These are phyloP conservation scores for Aphidius ervi DNA, from an alignment of 1,140 invertebrate species.

Conservation along the genomic window DNA sequence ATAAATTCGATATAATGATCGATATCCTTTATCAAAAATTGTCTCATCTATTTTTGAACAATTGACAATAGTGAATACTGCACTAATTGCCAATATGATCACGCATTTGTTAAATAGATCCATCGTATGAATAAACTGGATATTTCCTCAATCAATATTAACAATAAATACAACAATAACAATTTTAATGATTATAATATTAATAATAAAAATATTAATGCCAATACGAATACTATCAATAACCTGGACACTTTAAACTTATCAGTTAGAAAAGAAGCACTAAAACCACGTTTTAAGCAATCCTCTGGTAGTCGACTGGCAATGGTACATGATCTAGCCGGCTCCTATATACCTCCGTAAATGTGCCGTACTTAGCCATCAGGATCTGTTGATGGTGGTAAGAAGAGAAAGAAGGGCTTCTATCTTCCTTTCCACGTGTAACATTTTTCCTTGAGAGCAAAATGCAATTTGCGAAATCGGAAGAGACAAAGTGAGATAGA, in stretches of 20 bases:
- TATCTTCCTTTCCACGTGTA: slow-evolving; percentile 17
- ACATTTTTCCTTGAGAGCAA: not conserved
- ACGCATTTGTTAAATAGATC: slow-evolving; percentile 37
- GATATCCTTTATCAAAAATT: slow-evolving; percentile 45
- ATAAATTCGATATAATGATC: slow-evolving; percentile 44
- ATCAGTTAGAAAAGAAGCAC: not conserved
- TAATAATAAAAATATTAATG: not conserved
- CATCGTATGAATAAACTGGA: slow-evolving; percentile 16
- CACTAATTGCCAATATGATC: slow-evolving; percentile 25
- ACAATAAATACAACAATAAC: no score
- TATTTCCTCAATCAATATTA: no score
- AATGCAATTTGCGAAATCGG: not conserved
- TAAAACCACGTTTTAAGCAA: slow-evolving; percentile 4
- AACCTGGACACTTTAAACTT: not conserved
- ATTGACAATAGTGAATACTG: slow-evolving; percentile 12
- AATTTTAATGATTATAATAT: not conserved
- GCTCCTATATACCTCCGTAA: slow-evolving; percentile 45
- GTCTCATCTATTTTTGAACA: slow-evolving; percentile 32
- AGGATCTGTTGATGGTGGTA: slow-evolving; percentile 13
- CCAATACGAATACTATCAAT: not conserved
- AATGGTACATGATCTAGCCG: slow-evolving; percentile 31
- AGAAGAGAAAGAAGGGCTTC: slow-evolving; percentile 6
- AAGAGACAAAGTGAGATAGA: not conserved
- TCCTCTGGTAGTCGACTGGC: slow-evolving; percentile 46
- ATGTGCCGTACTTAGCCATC: not conserved